Percentiles rank a stretch among this genome's conserved stretches.
Conservation (phyloP, 2,797 vertebrate genomes). For the Chelidonichthys spinosus region DNA sequence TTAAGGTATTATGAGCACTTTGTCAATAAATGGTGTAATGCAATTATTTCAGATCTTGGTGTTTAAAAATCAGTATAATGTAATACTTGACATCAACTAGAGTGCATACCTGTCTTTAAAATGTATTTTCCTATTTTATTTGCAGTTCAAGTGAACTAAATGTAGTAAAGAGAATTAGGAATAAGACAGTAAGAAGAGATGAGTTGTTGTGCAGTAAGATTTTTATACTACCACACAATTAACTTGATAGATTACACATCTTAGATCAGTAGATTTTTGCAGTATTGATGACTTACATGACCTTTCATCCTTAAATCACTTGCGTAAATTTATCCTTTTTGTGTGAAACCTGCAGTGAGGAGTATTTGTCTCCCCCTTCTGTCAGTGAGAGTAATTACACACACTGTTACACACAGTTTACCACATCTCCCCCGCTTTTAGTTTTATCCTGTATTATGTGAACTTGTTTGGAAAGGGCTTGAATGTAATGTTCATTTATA, state of each 20-base stretch:
- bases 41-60: conserved; percentile 7
- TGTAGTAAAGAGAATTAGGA: neutral
- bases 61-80: neutral
- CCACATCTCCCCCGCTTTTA: too few relatives aligned
- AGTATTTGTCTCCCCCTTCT: too few relatives aligned
- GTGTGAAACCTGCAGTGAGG: too few relatives aligned
- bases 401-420: too few relatives aligned
- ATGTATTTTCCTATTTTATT: neutral
- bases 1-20: conserved; percentile 19
- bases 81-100: neutral
- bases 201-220: neutral
- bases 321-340: too few relatives aligned
- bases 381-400: too few relatives aligned
- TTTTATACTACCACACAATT: neutral
- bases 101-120: neutral
- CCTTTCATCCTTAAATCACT: too few relatives aligned
- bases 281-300: too few relatives aligned
- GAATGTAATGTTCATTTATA: neutral
- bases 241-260: neutral
- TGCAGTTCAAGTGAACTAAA: neutral
- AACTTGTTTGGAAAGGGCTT: neutral
- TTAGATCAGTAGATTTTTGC: neutral
- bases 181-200: neutral
- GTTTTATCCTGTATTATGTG: neutral
- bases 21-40: conserved; percentile 25